Base-by-base conservation (phyloP, 2,113 vertebrate genomes). In the Ivindomyrus marchei region DNA sequence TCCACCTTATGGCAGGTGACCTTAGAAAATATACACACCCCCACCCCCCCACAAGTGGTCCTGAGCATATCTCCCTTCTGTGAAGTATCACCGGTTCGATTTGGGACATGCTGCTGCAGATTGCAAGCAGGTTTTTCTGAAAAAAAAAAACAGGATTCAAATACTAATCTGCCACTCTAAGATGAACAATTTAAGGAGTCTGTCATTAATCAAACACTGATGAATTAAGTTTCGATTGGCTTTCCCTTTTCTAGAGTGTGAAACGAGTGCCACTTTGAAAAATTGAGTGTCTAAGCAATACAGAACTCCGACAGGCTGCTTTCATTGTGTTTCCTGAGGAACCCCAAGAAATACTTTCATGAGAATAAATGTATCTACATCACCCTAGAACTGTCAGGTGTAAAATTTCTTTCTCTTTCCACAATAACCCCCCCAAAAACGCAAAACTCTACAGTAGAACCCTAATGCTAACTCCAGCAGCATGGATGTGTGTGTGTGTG, bases 201-300 rank as follows among this genome's bases (percentile, higher is more conserved):
- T 93, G 94, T 95, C 95, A 94, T 95, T 96, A 96, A 97, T 96
- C 95, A 97, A 94, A 94, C 91, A 89, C 94, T 91, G 90, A 91
- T 92, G 92, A 96, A 96, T 96, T 96, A 95, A 94, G 95, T 96
- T 95, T 96, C 94, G 93, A 94, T 96, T 95, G 95, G 96, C 95
- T 96, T 95, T 92, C 91, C 92, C 93, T 93, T 92, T 93, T 93
- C 93, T 88, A n/a, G 90, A 50, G 49, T 90, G 93, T 94, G 89
- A 94, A 94, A 91, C 31, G 89, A 91, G 93, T 94, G 92, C 90
- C 89, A 84, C 19, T 70, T 91, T 94, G 94, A 93, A 94, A 94
- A 94, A 93, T 70, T 88, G 91, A 92, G 88, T 87, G 70, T 90
- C 87, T 93, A 52, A 91, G 90, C 91, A 92, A 93, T 94, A 91